Base-by-base conservation (phyloP, 2,113 vertebrate species). In the Antidorcas marsupialis region DNA sequence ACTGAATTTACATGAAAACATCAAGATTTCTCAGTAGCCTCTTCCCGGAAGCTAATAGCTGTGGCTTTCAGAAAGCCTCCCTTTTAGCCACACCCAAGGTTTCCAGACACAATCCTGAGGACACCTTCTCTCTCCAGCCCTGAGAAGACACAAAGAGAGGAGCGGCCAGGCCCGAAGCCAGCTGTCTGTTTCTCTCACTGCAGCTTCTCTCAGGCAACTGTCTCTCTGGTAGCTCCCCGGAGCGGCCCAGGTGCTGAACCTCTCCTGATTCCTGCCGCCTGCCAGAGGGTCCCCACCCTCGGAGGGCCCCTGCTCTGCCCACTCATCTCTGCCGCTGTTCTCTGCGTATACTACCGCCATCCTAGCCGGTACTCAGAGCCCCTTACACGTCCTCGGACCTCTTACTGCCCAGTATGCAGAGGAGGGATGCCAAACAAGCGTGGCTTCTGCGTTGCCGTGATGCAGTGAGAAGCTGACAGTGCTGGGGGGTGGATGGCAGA, bases 401-500 rank as follows among this genome's bases (percentile, higher is more conserved):
- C n/a, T 53, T 78, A 3, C 11, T 10, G 87, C 13, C 64, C 21
- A 6, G 7, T 19, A 27, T 12, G 1, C 2, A 6, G n/a, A 74
- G 10, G 64, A 33, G 2, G 25, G 87, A 64, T 2, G 2, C 30
- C 4, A 0, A 7, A 13, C 50, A 53, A 76, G 60, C 4, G 2
- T 7, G 74, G 79, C 21, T 4, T 27, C 25, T 16, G 71, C 0
- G 0, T 0, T 17, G 33, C 28, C 25, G n/a, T 25, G 10, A 43
- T 14, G 5, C 4, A 13, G 3, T 19, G 47, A 91, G 62, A n/a
- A 55, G 82, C 82, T 30, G 25, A 57, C 59, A 5, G 57, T 12
- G n/a, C 78, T 33, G 27, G 55, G n/a, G 47, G 19, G 5, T 14
- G 6, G 12, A 6, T 16, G 57, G 27, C 39, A 2, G 21, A 53